Evolutionary conservation across 2,113 vertebrate species (phyloP).

Genomic region (Athene cunicularia): DNA sequence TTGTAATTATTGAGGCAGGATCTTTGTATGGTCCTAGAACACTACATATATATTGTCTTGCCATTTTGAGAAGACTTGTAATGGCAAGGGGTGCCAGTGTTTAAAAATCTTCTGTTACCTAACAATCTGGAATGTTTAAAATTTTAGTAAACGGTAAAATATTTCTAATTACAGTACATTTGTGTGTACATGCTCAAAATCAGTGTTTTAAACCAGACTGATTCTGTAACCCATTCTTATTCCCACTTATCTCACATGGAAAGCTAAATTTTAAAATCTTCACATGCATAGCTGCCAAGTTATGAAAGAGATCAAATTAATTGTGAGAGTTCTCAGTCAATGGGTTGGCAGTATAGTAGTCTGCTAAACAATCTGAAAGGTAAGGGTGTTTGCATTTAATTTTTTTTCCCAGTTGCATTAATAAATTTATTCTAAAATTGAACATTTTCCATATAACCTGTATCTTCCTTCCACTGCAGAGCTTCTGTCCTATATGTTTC

Average conservation of each 20-base stretch:
- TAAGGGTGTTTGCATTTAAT: not conserved
- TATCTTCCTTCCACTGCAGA: not conserved
- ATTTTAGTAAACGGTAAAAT: conserved; percentile 23
- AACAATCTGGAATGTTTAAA: conserved; percentile 26
- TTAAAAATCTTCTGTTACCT: conserved; percentile 62
- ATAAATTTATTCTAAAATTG: conserved; percentile 26
- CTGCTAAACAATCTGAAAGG: not conserved
- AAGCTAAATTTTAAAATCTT: not conserved
- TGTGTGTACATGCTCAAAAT: not conserved
- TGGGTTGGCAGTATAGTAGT: not conserved
- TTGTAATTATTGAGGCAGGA: conserved; percentile 38
- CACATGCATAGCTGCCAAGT: not conserved
- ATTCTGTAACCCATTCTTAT: not conserved
- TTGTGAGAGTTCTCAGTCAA: not conserved
- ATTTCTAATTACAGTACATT: conserved; percentile 17
- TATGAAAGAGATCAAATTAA: not conserved
- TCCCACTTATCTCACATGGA: not conserved
- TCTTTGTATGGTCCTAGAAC: conserved; percentile 44
- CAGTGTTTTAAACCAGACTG: not conserved
- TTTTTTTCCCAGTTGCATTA: not conserved
- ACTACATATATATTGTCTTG: conserved; percentile 33
- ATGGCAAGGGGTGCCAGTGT: conserved; percentile 66
- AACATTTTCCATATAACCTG: not conserved
- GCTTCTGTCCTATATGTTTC: not conserved
- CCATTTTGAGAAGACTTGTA: conserved; percentile 40